Percentiles rank a stretch among this genome's conserved stretches.
Conservation (phyloP, 2,888 invertebrate genomes). For the Stenchaetothrips biformis region DNA sequence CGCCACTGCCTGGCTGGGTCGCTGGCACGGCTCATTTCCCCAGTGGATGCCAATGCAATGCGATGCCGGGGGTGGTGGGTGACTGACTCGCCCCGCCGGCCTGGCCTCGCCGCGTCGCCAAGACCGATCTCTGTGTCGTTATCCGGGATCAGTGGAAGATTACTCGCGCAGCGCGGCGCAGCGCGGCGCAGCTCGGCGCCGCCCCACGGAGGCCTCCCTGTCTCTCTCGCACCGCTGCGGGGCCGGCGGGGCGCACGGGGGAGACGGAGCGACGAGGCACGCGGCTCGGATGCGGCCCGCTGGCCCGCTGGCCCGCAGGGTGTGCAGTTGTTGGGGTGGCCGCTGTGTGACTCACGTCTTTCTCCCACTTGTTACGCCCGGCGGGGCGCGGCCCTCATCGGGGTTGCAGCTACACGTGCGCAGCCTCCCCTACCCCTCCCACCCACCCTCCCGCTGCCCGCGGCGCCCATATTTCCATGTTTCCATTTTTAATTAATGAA, state of each 20-base stretch:
- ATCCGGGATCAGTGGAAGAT: constrained; percentile 8
- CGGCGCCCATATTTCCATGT: constrained; percentile 9
- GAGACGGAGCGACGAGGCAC: neutral
- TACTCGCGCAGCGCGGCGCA: neutral
- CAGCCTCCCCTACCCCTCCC: neutral
- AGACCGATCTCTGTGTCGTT: no score
- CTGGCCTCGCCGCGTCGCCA: no score
- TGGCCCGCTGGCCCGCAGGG: neutral
- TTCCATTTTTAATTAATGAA: constrained; percentile 16
- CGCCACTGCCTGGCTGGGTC: neutral
- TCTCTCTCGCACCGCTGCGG: neutral
- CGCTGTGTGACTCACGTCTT: constrained; percentile 9
- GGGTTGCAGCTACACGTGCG: neutral
- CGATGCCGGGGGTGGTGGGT: no score
- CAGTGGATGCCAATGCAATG: no score
- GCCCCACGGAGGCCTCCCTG: no score
- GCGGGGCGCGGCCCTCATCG: neutral
- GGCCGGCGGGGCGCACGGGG: neutral
- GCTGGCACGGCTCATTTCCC: neutral
- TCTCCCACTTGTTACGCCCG: constrained; percentile 6
- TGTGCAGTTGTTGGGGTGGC: neutral
- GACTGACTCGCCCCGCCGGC: no score
- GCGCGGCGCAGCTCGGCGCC: no score
- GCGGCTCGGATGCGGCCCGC: neutral
- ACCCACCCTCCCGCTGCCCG: neutral